Base-by-base conservation (phyloP, 2,797 vertebrate species). In the Pseudochromis fuscus region DNA sequence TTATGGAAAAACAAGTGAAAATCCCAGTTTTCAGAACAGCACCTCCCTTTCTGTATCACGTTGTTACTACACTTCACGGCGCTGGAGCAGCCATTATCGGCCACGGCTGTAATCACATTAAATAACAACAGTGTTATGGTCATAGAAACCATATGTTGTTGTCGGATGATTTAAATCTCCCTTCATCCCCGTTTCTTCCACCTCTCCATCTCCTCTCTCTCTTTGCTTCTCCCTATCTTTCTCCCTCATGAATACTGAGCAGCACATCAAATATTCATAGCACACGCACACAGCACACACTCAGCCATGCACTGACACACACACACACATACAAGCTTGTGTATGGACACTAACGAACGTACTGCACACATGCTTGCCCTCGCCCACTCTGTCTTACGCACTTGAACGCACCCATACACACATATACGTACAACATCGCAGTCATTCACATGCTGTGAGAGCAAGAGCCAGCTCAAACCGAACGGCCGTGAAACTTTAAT, bases 401-500 rank as follows among this genome's bases (percentile, higher is more conserved):
- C 83, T 71, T 70, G 57, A 79, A 75, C n/a, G 49, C 83, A 65
- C 61, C 18, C 68, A 0, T 62, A 80, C 83, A 65, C 67, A 75
- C 67, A 56, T 23, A 62, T 51, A 71, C 5, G 12, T 64, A 63
- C 50, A 23, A 46, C 1, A n/a, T 35, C 46, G 77, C 72, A 67
- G 67, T 79, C 77, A 72, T 86, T 88, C 79, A 86, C 80, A 85
- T 72, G 70, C 77, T 75, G 79, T 15, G 5, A 75, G 50, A 66
- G 68, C 75, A 73, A 75, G 65, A 82, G 70, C 60, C 60, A 48
- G 75, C 82, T 83, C 70, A 68, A 86, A 89, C 76, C 76, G 77
- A 87, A 83, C 63, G 0, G 23, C 83, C 78, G 82, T 91, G 85
- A 92, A 91, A 88, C 62, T 90, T 91, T 87, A 90, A 90, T 87